Conservation (phyloP, 2,888 invertebrate genomes). For the Stictocephala bisonia region DNA sequence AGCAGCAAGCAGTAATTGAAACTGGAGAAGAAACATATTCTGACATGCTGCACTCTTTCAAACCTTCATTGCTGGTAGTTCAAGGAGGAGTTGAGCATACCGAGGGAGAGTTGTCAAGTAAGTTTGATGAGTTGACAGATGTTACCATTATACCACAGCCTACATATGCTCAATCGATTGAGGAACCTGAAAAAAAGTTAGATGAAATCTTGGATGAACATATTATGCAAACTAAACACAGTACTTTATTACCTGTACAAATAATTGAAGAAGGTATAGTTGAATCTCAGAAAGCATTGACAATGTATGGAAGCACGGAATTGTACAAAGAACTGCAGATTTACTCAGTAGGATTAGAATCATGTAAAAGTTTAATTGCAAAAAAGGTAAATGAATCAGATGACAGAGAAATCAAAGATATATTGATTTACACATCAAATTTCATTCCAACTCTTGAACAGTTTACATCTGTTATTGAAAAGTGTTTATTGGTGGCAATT, state of each 20-base stretch:
- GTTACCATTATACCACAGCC: slow-evolving; percentile 36
- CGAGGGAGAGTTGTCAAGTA: slow-evolving; percentile 44
- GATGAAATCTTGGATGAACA: slow-evolving; percentile 60
- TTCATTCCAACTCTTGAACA: slow-evolving; percentile 53
- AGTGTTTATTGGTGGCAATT: background rate
- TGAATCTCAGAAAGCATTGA: slow-evolving; percentile 19
- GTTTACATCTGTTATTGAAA: slow-evolving; percentile 49
- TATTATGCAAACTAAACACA: slow-evolving; percentile 52
- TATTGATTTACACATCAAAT: slow-evolving; percentile 52
- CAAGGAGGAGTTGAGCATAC: slow-evolving; percentile 49
- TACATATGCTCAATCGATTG: slow-evolving; percentile 56
- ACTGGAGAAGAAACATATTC: slow-evolving; percentile 56
- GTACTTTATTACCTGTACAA: slow-evolving; percentile 24
- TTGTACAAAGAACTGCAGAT: background rate
- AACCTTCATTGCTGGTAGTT: slow-evolving; percentile 48
- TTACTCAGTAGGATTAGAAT: slow-evolving; percentile 7
- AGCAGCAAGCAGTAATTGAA: slow-evolving; percentile 60
- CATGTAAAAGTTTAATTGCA: slow-evolving; percentile 11
- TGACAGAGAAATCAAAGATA: slow-evolving; percentile 54
- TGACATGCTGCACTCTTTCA: slow-evolving; percentile 47
- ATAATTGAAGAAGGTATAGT: slow-evolving; percentile 40
- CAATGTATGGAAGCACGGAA: background rate
- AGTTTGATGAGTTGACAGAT: slow-evolving; percentile 46
- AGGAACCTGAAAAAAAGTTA: slow-evolving; percentile 60
- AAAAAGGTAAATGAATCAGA: slow-evolving; percentile 49